Conservation (phyloP, 2,113 vertebrate species). For the Forbesichthys agassizii region DNA sequence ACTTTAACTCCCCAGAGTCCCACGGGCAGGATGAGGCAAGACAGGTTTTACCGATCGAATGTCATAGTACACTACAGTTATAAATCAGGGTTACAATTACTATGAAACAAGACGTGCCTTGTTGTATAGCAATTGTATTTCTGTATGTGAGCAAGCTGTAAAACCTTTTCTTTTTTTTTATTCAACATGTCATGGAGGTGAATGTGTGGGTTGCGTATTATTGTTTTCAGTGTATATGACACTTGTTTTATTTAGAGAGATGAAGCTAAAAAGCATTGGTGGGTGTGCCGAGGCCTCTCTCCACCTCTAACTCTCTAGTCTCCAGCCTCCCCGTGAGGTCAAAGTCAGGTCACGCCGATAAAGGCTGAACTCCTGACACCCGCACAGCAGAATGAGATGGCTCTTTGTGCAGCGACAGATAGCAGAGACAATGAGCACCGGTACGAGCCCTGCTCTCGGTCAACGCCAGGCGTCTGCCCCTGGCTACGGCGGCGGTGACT, state of each 20-base stretch:
- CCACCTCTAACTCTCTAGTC: not conserved
- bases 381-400: constrained; percentile 53
- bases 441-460: constrained; percentile 42
- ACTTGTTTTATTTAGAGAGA: not conserved
- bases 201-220: not conserved
- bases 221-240: not conserved
- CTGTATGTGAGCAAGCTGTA: not conserved
- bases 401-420: constrained; percentile 69
- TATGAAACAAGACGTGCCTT: no score
- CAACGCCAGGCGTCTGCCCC: constrained; percentile 42
- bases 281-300: not conserved
- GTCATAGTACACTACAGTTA: no score
- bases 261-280: not conserved
- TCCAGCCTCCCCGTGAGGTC: constrained; percentile 58
- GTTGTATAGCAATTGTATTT: not conserved
- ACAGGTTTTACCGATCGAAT: no score
- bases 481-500: constrained; percentile 16
- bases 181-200: not conserved
- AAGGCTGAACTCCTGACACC: constrained; percentile 74
- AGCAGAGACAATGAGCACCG: constrained; percentile 62
- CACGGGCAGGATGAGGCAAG: no score
- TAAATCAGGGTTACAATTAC: no score
- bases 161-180: not conserved
- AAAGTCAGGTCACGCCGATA: constrained; percentile 62
- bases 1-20: no score